Percentiles rank a stretch among this genome's conserved stretches.
Conservation (phyloP, 2,888 invertebrate genomes). For the Omphaloscelis lunosa region DNA sequence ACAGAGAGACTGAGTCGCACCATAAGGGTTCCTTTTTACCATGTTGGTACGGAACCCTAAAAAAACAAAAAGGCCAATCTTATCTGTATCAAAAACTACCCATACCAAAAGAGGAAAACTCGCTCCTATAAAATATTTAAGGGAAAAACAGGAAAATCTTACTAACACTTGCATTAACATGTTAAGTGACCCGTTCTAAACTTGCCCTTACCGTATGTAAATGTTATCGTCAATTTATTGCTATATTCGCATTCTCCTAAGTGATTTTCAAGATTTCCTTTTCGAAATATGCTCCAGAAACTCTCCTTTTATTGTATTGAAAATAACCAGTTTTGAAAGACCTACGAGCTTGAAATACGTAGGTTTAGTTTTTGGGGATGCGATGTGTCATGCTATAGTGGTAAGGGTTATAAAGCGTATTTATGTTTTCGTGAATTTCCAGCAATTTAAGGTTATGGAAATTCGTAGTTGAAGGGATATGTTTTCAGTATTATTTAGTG, state of each 20-base stretch:
- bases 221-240: constrained; percentile 88
- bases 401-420: constrained; percentile 74
- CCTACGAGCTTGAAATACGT: constrained; percentile 55
- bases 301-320: constrained; percentile 77
- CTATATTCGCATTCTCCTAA: constrained; percentile 85
- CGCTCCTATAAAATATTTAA: constrained; percentile 57
- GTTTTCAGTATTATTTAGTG: constrained; percentile 35
- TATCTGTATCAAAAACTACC: constrained; percentile 19
- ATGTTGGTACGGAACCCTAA: too few relatives aligned
- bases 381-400: constrained; percentile 67
- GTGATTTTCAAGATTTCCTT: constrained; percentile 88
- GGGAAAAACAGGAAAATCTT: constrained; percentile 74
- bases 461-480: constrained; percentile 75
- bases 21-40: too few relatives aligned
- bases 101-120: constrained; percentile 18
- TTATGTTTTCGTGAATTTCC: constrained; percentile 81
- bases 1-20: too few relatives aligned
- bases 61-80: too few relatives aligned
- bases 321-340: constrained; percentile 70
- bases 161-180: constrained; percentile 76
- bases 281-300: constrained; percentile 79
- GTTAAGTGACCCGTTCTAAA: constrained; percentile 83
- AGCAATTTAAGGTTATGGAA: constrained; percentile 74
- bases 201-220: constrained; percentile 85
- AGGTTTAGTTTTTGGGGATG: constrained; percentile 34